Evolutionary conservation across 2,113 vertebrate species (phyloP).

Genomic region (Delphinapterus leucas): DNA sequence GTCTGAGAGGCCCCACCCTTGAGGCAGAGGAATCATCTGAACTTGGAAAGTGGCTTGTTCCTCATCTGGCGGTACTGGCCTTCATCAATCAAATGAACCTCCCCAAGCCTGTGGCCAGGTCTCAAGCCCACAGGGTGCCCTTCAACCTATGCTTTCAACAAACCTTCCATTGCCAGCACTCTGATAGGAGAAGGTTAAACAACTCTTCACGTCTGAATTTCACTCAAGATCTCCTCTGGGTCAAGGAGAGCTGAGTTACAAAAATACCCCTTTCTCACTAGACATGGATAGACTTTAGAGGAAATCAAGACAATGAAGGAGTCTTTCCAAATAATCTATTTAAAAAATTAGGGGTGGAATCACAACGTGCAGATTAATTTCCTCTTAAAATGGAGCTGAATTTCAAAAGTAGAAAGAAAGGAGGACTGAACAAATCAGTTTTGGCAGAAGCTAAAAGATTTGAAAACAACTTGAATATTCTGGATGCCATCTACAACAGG

Average conservation of each 20-base stretch:
- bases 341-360: conserved; percentile 16
- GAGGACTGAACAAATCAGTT: conserved; percentile 38
- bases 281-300: conserved; percentile 50
- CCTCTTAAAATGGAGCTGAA: conserved; percentile 46
- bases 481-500: conserved; percentile 33
- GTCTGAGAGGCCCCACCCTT: background rate
- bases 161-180: background rate
- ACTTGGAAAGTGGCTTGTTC: background rate
- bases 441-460: conserved; percentile 51
- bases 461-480: conserved; percentile 41
- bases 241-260: background rate
- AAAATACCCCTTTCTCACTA: conserved; percentile 36
- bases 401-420: conserved; percentile 45
- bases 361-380: conserved; percentile 55
- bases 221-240: conserved; percentile 17
- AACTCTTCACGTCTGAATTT: background rate
- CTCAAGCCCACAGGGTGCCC: background rate
- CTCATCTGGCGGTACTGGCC: background rate
- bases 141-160: conserved; percentile 7
- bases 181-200: background rate
- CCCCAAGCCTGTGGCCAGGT: background rate
- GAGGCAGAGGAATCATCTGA: background rate
- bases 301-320: conserved; percentile 42
- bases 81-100: background rate
- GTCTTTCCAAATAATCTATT: conserved; percentile 58